A percentile compares a stretch with the other conserved stretches of the same genome.
Conservation (phyloP, 1,140 invertebrate species). For the Contarinia nasturtii region DNA sequence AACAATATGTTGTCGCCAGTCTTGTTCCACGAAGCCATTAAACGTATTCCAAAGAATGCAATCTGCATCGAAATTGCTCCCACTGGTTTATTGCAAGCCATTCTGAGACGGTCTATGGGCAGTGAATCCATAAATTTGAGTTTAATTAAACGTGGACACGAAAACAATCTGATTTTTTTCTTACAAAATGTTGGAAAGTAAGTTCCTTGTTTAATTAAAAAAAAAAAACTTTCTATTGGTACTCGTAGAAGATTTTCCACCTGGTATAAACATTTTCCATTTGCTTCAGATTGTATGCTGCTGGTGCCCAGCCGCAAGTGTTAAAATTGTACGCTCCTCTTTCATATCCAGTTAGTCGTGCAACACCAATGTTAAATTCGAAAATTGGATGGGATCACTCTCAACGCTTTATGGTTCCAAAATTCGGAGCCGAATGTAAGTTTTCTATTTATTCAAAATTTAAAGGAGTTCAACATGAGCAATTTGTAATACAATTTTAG, state of each 20-base stretch:
- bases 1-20: constrained; percentile 86
- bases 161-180: constrained; percentile 50
- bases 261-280: constrained; percentile 3
- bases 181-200: constrained; percentile 55
- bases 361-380: constrained; percentile 73
- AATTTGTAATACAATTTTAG: constrained; percentile 10
- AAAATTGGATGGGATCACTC: constrained; percentile 81
- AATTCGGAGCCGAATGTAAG: constrained; percentile 33
- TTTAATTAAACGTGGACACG: too few species aligned
- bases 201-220: constrained; percentile 34
- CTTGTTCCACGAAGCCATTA: constrained; percentile 62
- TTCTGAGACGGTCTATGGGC: constrained; percentile 58
- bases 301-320: constrained; percentile 58
- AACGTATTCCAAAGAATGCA: too few species aligned
- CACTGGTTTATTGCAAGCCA: constrained; percentile 72
- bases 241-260: neutral
- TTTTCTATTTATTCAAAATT: neutral
- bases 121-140: constrained; percentile 45
- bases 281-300: constrained; percentile 44
- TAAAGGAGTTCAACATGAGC: neutral
- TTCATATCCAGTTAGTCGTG: constrained; percentile 68
- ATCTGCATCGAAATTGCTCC: constrained; percentile 89
- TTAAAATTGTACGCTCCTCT: constrained; percentile 54
- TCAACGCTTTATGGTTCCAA: too few species aligned
- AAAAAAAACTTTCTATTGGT: too few species aligned